Evolutionary conservation across 2,888 invertebrate species (phyloP).

Genomic region (Coenonympha glycerion): DNA sequence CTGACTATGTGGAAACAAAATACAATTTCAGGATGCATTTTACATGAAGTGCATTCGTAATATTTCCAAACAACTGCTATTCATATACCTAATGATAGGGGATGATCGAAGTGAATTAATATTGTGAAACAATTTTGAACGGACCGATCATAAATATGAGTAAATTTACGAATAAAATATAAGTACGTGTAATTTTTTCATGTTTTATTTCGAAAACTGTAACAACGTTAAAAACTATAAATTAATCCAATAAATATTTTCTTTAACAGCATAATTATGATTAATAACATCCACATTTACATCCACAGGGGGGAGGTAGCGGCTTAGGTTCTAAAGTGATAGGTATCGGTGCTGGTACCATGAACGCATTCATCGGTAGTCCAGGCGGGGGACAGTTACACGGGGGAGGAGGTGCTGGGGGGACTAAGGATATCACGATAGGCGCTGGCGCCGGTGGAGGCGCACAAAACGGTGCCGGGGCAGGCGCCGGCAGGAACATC

Average conservation of each 20-base stretch:
- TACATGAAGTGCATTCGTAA: constrained; percentile 5
- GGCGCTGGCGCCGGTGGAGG: constrained; percentile 36
- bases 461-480: constrained; percentile 34
- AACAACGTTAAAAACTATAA: constrained; percentile 8
- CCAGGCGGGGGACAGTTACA: constrained; percentile 34
- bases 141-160: too few species aligned
- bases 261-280: background rate
- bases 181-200: background rate
- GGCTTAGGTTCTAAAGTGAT: constrained; percentile 59
- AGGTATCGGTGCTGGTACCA: constrained; percentile 58
- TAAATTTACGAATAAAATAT: background rate
- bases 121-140: too few species aligned
- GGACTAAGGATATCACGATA: constrained; percentile 46
- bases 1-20: constrained; percentile 1
- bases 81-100: constrained; percentile 1
- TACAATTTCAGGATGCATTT: constrained; percentile 5
- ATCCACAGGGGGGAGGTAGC: constrained; percentile 34
- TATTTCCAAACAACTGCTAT: constrained; percentile 9
- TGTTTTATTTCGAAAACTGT: background rate
- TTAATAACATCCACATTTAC: constrained; percentile 29
- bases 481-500: constrained; percentile 32
- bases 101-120: background rate
- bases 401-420: constrained; percentile 38
- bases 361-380: constrained; percentile 58
- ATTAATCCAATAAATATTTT: constrained; percentile 6